Base-by-base conservation (phyloP, 2,888 invertebrate genomes). In the Euzetes globulus region DNA sequence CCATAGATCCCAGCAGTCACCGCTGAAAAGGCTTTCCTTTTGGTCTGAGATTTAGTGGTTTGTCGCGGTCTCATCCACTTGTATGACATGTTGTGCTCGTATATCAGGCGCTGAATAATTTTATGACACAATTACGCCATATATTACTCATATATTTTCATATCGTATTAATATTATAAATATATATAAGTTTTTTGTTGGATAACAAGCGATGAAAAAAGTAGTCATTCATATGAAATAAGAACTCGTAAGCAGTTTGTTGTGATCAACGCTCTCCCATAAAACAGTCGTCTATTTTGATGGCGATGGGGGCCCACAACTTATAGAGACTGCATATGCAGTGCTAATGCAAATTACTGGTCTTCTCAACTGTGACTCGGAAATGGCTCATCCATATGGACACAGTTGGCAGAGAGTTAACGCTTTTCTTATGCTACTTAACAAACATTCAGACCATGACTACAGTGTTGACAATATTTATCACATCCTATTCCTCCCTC, bases 291-390 rank as follows among this genome's bases (percentile, higher is more conserved):
- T 50, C 50, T 50, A 50, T 50, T 50, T 17, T 50, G 50, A 50
- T 50, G 41, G 41, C 41, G 41, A 41, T 41, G 41, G 41, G 13
- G 41, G 41, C 41, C 41, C 7, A 13, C 11, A n/a, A n/a, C n/a
- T n/a, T 13, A 41, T 41, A 41, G 13, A 41, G 19, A n/a, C 19
- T 19, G 55, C 55, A 55, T 55, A 55, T 55, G 55, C 9, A 13
- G 17, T 63, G 33, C n/a, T 63, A 63, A 63, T 63, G 63, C 63
- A 63, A 63, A 63, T 63, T 29, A 63, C 63, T 63, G 63, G 63
- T 29, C 63, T 27, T 15, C 63, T 63, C 63, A 27, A 63, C 63
- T 63, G 33, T 63, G 63, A 63, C 63, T 63, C 63, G 33, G 33
- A 33, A 63, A 63, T 63, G 63, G 63, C 63, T 27, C 27, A 13